Evolutionary conservation across 2,797 vertebrate genomes (phyloP).

Genomic region (Peromyscus attwateri): DNA sequence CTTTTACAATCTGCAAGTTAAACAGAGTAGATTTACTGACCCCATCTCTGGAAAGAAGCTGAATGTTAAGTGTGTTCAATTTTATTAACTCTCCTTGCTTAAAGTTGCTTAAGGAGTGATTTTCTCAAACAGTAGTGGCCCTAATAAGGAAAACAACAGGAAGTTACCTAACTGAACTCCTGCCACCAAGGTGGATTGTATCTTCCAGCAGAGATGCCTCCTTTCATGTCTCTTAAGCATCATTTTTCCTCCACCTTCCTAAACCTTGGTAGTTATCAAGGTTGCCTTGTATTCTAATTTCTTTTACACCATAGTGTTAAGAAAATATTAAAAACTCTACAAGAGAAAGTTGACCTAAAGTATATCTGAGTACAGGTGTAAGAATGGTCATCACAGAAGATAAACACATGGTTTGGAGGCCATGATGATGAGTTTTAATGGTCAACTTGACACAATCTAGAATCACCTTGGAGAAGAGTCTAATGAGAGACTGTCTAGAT

Average conservation of each 20-base stretch:
- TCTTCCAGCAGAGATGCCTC: background rate
- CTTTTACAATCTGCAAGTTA: constrained; percentile 95
- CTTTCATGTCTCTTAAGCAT: background rate
- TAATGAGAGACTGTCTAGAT: background rate
- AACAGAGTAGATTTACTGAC: constrained; percentile 35
- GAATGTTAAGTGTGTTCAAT: background rate
- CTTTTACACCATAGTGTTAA: background rate
- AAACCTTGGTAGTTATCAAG: background rate
- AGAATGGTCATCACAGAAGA: background rate
- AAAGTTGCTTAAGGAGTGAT: background rate
- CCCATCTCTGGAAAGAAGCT: background rate
- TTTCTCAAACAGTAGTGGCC: background rate
- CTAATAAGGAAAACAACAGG: background rate
- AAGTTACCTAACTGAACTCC: background rate
- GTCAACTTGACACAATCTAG: background rate
- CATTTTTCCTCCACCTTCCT: background rate
- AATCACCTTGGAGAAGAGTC: background rate
- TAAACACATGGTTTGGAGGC: background rate
- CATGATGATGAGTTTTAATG: background rate
- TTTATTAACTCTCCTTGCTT: background rate
- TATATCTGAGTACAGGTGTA: background rate
- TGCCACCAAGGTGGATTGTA: background rate
- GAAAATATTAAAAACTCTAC: constrained; percentile 23
- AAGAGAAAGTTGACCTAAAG: constrained; percentile 55
- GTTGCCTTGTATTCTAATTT: background rate